phyloP scores from a whole-genome alignment of 2,797 vertebrate genomes.

The Pangasius sanitwongsei region DNA sequence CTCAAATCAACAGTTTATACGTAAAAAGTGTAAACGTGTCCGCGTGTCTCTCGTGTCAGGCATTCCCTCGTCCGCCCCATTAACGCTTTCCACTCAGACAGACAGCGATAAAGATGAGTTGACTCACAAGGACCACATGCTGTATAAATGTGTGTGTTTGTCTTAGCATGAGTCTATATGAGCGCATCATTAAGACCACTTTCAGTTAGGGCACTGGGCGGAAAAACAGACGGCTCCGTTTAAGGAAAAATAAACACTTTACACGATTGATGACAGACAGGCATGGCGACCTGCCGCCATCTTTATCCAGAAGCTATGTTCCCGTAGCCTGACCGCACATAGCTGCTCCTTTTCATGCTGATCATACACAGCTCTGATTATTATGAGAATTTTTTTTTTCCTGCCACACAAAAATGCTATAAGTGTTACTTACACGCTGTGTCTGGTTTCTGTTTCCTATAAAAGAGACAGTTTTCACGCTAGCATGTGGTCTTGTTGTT shows the following conservation, averaged over 20 bases:
- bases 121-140: conserved; percentile 12
- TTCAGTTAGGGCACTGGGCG: not conserved
- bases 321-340: conserved; percentile 27
- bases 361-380: conserved; percentile 27
- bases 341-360: conserved; percentile 18
- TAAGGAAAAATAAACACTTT: conserved; percentile 49
- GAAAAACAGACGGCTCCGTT: conserved; percentile 5
- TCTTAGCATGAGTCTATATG: not conserved
- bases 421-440: not conserved
- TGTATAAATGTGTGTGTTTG: not conserved
- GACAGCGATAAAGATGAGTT: conserved; percentile 32
- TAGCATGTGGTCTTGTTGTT: not conserved
- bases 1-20: not conserved
- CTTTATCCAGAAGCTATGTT: too few relatives aligned
- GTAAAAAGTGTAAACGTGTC: not conserved
- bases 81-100: conserved; percentile 33
- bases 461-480: not conserved
- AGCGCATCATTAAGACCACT: conserved; percentile 4
- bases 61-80: conserved; percentile 30
- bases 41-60: not conserved
- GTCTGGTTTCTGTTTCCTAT: not conserved
- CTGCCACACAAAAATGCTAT: not conserved
- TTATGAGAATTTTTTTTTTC: conserved; percentile 20
- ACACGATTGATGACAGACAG: conserved; percentile 40
- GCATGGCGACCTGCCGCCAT: not conserved